Base-by-base conservation (phyloP, 2,797 vertebrate genomes). In the Lutjanus campechanus region DNA sequence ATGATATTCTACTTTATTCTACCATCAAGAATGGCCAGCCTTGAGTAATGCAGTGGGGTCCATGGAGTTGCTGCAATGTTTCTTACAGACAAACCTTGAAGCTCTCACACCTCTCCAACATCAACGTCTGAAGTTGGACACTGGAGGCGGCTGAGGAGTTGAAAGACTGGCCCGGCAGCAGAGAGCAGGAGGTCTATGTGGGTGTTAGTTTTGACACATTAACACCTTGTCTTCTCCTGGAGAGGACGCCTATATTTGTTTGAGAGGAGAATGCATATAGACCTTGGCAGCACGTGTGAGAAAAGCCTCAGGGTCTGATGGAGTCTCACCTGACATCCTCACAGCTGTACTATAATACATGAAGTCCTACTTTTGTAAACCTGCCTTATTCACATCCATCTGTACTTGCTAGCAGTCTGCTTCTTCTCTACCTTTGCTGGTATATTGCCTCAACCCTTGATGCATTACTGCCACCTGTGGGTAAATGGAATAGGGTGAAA, bases 121-220 rank as follows among this genome's bases (percentile, higher is more conserved):
- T 67, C 6, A 4, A 17, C 46, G 43, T 73, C 65, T 55, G 49
- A 64, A 54, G 71, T 58, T 53, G 69, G 80, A 81, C 43, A 68
- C 40, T 63, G 54, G 62, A 79, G 72, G 78, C 22, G 49, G 78
- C 15, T 65, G 72, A 81, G 46, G 76, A 73, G 69, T 47, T 77
- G 41, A 73, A 58, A 69, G 69, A 73, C 63, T n/a, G 19, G 47
- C 55, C 25, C 56, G 6, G 59, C 59, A 68, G 54, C 19, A 68
- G 41, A 55, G 61, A 77, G 54, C 40, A 43, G 50, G 49, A 63
- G 59, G 49, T 62, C 64, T 63, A 66, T 49, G 84, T 76, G 47
- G 75, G 79, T 86, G 85, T 53, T 61, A 61, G 66, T 76, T 88
- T 67, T 72, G 71, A 88, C 60, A 84, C 56, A 66, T 41, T 50